These are phyloP conservation scores for Anarsia innoxiella DNA, from an alignment of 2,888 invertebrate species.

Conservation along the genomic window DNA sequence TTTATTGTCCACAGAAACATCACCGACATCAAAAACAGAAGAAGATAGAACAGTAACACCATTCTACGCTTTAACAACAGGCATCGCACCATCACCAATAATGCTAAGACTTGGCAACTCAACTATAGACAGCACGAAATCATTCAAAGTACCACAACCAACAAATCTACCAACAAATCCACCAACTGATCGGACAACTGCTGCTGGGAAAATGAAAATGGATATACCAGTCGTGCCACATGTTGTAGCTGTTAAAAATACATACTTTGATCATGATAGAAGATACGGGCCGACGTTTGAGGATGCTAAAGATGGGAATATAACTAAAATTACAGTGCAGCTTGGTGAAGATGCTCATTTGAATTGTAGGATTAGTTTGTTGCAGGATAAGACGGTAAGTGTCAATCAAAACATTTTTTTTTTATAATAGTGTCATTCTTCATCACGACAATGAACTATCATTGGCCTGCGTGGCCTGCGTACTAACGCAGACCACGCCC, in stretches of 20 bases:
- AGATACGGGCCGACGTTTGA: conserved; percentile 85
- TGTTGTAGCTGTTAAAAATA: conserved; percentile 55
- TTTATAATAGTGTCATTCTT: too few species aligned
- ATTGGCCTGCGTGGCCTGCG: too few species aligned
- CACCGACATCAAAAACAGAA: conserved; percentile 31
- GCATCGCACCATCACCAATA: conserved; percentile 54
- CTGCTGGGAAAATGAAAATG: conserved; percentile 22
- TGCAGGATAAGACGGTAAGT: conserved; percentile 86
- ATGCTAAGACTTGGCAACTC: conserved; percentile 68
- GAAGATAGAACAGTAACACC: conserved; percentile 57
- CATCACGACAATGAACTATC: too few species aligned
- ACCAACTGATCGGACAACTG: conserved; percentile 25
- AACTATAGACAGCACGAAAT: conserved; percentile 67
- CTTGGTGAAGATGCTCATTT: conserved; percentile 82
- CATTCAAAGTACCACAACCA: conserved; percentile 65
- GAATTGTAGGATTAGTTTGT: conserved; percentile 83
- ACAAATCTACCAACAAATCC: conserved; percentile 26
- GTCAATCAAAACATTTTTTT: too few species aligned
- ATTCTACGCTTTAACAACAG: conserved; percentile 60
- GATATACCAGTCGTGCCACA: conserved; percentile 49
- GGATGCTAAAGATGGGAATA: conserved; percentile 70
- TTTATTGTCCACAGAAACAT: conserved; percentile 36
- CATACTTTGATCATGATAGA: conserved; percentile 64
- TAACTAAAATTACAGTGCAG: conserved; percentile 83
- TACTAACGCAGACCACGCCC: too few species aligned